phyloP scores from a whole-genome alignment of 2,888 invertebrate species.

The Blomia tropicalis region DNA sequence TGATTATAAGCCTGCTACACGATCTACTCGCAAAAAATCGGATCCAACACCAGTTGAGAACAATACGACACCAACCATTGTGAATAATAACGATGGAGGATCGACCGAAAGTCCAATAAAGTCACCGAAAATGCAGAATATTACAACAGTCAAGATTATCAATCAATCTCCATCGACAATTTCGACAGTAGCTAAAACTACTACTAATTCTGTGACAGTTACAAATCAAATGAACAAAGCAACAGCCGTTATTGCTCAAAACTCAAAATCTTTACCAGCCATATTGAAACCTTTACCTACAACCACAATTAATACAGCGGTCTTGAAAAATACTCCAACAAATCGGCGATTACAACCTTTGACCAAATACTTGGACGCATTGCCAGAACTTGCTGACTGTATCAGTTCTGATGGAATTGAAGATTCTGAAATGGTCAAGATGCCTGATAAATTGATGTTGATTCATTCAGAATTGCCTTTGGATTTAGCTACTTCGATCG shows the following conservation, averaged over 20 bases:
- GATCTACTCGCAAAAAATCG: background rate
- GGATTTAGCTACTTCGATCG: slow-evolving; percentile 15
- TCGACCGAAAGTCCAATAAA: too few relatives aligned
- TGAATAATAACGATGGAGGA: background rate
- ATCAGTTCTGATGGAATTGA: slow-evolving; percentile 12
- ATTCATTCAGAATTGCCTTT: slow-evolving; percentile 26
- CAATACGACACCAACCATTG: background rate
- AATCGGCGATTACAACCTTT: background rate
- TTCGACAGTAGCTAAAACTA: background rate
- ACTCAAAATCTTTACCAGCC: background rate
- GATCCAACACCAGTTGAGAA: background rate
- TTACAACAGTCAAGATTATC: background rate
- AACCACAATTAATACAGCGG: slow-evolving; percentile 6
- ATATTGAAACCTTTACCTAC: slow-evolving; percentile 8
- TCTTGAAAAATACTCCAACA: background rate
- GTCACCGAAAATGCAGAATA: background rate
- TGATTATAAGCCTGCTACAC: background rate
- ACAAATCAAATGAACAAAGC: slow-evolving; percentile 5
- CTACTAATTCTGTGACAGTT: background rate
- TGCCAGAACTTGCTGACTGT: slow-evolving; percentile 25
- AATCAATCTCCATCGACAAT: background rate
- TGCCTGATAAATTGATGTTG: slow-evolving; percentile 25
- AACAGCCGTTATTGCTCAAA: background rate
- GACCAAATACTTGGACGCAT: slow-evolving; percentile 24
- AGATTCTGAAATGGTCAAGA: slow-evolving; percentile 19